Evolutionary conservation across 2,113 vertebrate genomes (phyloP).

Genomic region (Coryphaenoides rupestris): DNA sequence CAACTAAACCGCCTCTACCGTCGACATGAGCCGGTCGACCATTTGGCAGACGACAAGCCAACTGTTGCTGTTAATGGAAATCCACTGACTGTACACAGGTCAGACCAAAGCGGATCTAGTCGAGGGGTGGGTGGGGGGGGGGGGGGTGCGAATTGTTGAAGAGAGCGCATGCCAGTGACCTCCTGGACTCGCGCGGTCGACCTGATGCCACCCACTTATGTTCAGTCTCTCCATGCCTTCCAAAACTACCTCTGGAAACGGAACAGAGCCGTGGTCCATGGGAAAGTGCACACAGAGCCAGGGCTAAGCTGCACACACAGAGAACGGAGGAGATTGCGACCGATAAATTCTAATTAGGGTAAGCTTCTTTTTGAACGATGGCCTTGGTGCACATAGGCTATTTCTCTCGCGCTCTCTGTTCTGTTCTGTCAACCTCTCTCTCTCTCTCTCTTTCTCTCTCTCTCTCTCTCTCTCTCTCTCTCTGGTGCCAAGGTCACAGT

Average conservation of each 20-base stretch:
- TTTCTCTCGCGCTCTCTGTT: neutral
- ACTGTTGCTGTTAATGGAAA: constrained; percentile 14
- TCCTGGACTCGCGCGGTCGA: constrained; percentile 24
- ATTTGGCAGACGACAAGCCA: neutral
- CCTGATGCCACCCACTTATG: constrained; percentile 28
- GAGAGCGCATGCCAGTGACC: constrained; percentile 25
- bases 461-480: neutral
- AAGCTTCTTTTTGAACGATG: constrained; percentile 61
- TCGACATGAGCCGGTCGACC: no score
- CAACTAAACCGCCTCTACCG: no score
- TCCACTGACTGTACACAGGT: constrained; percentile 5
- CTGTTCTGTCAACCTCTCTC: neutral
- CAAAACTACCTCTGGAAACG: constrained; percentile 17
- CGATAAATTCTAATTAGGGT: constrained; percentile 64
- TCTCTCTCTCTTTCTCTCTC: neutral
- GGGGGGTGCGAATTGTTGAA: constrained; percentile 5
- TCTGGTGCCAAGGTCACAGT: no score
- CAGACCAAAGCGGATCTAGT: neutral
- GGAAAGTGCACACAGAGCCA: constrained; percentile 54
- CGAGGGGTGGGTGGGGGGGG: neutral
- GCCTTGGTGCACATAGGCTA: constrained; percentile 20
- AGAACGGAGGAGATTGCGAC: constrained; percentile 59
- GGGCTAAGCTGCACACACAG: constrained; percentile 50
- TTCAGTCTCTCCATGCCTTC: constrained; percentile 23
- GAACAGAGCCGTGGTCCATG: constrained; percentile 47